Evolutionary conservation across 2,797 vertebrate genomes (phyloP).

Genomic region (Chromis chromis): DNA sequence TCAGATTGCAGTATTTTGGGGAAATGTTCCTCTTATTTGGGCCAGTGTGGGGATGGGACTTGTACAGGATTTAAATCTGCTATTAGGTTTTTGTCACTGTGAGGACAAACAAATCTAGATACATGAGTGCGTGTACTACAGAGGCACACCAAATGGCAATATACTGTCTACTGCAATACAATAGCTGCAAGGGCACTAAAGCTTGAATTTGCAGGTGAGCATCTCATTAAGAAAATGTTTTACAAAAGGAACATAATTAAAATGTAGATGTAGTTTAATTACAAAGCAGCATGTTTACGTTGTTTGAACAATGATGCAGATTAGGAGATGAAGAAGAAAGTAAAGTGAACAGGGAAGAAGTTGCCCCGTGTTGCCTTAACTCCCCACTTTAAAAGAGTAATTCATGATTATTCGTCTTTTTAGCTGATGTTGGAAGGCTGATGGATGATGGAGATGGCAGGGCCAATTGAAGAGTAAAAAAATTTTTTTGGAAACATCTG

Average conservation of each 20-base stretch:
- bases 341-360: conserved; percentile 27
- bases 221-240: conserved; percentile 1
- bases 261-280: conserved; percentile 5
- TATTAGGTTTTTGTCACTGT: too few relatives aligned
- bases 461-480: conserved; percentile 51
- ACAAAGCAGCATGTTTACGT: neutral
- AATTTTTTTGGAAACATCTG: conserved; percentile 41
- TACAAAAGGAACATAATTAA: neutral
- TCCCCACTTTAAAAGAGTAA: conserved; percentile 30
- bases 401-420: conserved; percentile 49
- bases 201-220: neutral
- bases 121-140: neutral
- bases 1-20: too few relatives aligned
- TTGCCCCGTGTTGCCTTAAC: neutral
- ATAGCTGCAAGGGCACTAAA: neutral
- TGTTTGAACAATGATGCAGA: neutral
- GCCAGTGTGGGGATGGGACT: too few relatives aligned
- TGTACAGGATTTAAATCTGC: too few relatives aligned
- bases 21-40: too few relatives aligned
- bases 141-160: conserved; percentile 13
- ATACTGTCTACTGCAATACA: neutral
- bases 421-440: conserved; percentile 40
- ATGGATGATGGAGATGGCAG: conserved; percentile 37
- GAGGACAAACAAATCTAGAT: too few relatives aligned
- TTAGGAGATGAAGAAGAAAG: neutral